Evolutionary conservation across 2,113 vertebrate genomes (phyloP).

Genomic region (Chaetodon auriga): DNA sequence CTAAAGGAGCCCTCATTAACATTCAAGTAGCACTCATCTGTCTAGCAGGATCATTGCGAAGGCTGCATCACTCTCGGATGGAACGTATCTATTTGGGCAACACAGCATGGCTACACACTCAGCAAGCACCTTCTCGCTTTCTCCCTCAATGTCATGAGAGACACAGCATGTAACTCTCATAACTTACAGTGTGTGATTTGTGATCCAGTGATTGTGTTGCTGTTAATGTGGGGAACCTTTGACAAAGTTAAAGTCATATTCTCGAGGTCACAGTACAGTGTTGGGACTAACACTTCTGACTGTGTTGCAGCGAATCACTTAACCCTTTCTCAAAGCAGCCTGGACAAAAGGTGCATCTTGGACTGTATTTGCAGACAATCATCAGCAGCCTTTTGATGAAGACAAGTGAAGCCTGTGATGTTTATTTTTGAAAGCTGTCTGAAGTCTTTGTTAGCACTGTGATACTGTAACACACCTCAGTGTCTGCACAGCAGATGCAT

Average conservation of each 20-base stretch:
- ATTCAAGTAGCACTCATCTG: constrained; percentile 84
- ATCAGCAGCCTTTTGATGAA: constrained; percentile 57
- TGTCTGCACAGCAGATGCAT: constrained; percentile 84
- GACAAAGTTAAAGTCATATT: constrained; percentile 81
- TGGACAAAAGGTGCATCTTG: constrained; percentile 36
- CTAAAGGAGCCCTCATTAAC: constrained; percentile 85
- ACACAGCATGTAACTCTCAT: constrained; percentile 71
- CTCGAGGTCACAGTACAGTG: constrained; percentile 60
- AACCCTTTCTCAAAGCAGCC: constrained; percentile 28
- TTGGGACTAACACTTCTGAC: constrained; percentile 4
- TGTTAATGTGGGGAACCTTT: constrained; percentile 67
- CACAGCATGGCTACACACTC: constrained; percentile 70
- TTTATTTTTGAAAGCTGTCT: constrained; percentile 67
- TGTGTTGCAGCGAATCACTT: constrained; percentile 35
- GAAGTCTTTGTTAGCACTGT: constrained; percentile 69
- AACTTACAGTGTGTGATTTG: constrained; percentile 76
- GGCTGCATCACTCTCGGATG: constrained; percentile 80
- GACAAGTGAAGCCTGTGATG: constrained; percentile 51
- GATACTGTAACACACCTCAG: constrained; percentile 83
- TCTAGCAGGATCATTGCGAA: constrained; percentile 80
- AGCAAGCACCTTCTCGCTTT: constrained; percentile 64
- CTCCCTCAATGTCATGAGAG: constrained; percentile 77
- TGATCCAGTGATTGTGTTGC: constrained; percentile 77
- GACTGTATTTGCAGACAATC: constrained; percentile 39
- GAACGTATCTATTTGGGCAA: constrained; percentile 80